Conservation (phyloP, 2,113 vertebrate species). For the Myotis yumanensis region DNA sequence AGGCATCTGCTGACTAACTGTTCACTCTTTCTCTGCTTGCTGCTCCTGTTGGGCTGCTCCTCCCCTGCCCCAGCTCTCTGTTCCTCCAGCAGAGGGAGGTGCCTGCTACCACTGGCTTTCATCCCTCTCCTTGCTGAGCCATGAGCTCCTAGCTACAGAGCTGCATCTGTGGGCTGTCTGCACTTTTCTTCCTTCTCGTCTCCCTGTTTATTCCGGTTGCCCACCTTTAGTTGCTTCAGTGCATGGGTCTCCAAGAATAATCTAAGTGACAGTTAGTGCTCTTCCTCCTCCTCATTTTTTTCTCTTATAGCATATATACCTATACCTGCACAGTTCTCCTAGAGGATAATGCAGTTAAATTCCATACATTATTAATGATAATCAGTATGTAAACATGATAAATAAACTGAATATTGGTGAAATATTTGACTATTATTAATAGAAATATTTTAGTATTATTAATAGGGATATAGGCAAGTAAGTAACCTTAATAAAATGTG, state of each 20-base stretch:
- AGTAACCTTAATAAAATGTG: neutral
- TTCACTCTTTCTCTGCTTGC: too few species aligned
- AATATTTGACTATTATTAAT: neutral
- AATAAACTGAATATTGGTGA: neutral
- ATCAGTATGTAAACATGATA: neutral
- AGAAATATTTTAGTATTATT: neutral
- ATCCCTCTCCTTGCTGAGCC: too few species aligned
- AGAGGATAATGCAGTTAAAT: neutral
- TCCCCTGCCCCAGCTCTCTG: too few species aligned
- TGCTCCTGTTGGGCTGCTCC: too few species aligned
- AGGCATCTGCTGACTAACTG: too few species aligned
- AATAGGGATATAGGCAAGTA: conserved; percentile 12
- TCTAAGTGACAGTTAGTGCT: neutral
- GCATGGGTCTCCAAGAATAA: neutral
- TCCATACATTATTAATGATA: neutral
- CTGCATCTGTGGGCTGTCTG: too few species aligned
- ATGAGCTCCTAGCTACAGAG: too few species aligned
- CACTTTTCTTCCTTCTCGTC: too few species aligned
- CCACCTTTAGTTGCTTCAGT: too few species aligned
- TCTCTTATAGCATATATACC: neutral
- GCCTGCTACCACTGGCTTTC: too few species aligned
- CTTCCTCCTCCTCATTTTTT: neutral
- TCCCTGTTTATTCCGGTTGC: too few species aligned
- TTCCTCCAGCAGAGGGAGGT: too few species aligned
- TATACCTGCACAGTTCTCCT: neutral